Conservation (phyloP, 1,140 invertebrate species). For the Phymorhynchus buccinoides region DNA sequence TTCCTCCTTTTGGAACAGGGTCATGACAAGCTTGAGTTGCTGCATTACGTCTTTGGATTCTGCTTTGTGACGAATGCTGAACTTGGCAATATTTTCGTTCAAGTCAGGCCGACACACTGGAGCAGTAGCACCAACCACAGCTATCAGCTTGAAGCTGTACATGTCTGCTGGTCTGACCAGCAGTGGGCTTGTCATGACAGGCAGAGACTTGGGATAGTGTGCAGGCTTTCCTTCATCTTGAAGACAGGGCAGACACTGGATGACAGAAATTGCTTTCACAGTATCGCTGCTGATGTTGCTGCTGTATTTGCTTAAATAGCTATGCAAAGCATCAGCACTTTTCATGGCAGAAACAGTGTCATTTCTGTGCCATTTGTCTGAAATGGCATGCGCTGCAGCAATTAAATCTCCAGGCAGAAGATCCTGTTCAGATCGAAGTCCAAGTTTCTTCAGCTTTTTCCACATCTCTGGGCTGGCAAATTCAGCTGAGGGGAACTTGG, state of each 20-base stretch:
- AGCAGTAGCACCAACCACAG: background rate
- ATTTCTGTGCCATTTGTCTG: background rate
- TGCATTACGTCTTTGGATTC: background rate
- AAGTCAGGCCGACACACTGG: background rate
- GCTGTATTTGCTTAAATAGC: background rate
- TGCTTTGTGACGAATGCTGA: background rate
- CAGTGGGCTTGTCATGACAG: slow-evolving; percentile 8
- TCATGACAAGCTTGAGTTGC: slow-evolving; percentile 6
- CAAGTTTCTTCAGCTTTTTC: slow-evolving; percentile 24
- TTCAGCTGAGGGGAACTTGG: slow-evolving; percentile 40
- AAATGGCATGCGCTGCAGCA: slow-evolving; percentile 28
- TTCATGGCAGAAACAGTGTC: background rate
- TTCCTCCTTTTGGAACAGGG: background rate
- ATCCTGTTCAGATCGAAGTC: slow-evolving; percentile 30
- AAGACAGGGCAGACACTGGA: slow-evolving; percentile 31
- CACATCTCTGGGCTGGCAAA: slow-evolving; percentile 19
- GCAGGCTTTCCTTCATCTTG: slow-evolving; percentile 18
- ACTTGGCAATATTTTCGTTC: background rate
- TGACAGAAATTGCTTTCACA: background rate
- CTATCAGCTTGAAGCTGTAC: background rate
- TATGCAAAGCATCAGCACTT: slow-evolving; percentile 21
- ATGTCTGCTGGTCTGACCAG: slow-evolving; percentile 7
- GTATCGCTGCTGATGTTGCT: background rate
- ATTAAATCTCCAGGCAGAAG: slow-evolving; percentile 34
- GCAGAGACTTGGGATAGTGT: slow-evolving; percentile 20